Percentiles rank a stretch among this genome's conserved stretches.
Evolutionary conservation across 1,140 invertebrate genomes (phyloP).

Genomic region (Papilio xuthus): DNA sequence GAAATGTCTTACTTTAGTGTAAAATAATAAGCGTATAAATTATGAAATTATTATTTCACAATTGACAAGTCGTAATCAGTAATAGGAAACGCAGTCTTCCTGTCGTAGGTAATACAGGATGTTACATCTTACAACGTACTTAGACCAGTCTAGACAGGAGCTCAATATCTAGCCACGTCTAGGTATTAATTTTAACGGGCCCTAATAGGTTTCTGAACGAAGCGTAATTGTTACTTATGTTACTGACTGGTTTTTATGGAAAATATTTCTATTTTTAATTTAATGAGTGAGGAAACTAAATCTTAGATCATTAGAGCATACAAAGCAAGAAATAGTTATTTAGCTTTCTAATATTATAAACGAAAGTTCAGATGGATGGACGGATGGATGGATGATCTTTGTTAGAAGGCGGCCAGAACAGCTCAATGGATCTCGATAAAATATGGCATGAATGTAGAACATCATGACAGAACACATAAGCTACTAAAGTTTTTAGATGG

Average conservation of each 20-base stretch:
- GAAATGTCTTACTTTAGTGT: too few relatives aligned
- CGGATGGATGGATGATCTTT: too few relatives aligned
- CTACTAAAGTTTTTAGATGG: too few relatives aligned
- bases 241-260: not conserved
- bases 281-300: not conserved
- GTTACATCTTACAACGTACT: constrained; percentile 28
- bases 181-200: not conserved
- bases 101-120: constrained; percentile 19
- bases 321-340: too few relatives aligned
- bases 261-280: not conserved
- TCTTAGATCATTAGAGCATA: too few relatives aligned
- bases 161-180: not conserved
- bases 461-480: too few relatives aligned
- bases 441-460: too few relatives aligned
- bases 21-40: not conserved
- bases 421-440: too few relatives aligned
- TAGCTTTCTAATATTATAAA: too few relatives aligned
- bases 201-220: not conserved
- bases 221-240: not conserved
- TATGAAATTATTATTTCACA: constrained; percentile 5
- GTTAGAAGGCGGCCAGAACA: too few relatives aligned
- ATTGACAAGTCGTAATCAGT: constrained; percentile 23
- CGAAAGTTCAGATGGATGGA: too few relatives aligned
- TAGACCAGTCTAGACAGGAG: constrained; percentile 25
- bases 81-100: constrained; percentile 33